Conservation (phyloP, 30 jellyfish, hydroid and myxozoan species). For the Aurelia coerulea region DNA sequence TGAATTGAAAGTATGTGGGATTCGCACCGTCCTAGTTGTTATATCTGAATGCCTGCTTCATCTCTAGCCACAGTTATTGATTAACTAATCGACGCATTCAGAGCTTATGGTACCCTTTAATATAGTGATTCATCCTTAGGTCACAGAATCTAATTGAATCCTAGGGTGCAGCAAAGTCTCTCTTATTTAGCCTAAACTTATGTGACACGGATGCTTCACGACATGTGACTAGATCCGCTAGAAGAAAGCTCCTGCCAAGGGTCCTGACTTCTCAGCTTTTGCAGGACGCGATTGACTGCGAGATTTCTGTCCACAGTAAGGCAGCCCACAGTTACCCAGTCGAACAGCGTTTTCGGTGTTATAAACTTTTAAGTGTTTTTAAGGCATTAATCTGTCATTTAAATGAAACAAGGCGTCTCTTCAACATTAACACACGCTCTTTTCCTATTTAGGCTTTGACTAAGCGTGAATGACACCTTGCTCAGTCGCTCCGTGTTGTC, state of each 20-base stretch:
- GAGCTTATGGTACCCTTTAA: no score
- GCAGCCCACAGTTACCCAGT: constrained; percentile 1
- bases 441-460: constrained; percentile 7
- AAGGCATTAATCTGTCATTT: neutral
- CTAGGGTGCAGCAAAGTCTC: neutral
- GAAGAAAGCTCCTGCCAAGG: constrained; percentile 33
- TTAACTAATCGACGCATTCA: no score
- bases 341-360: constrained; percentile 29
- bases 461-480: constrained; percentile 15
- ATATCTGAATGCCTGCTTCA: no score
- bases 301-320: constrained; percentile 26
- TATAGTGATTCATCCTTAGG: no score
- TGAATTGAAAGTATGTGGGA: no score
- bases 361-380: constrained; percentile 8
- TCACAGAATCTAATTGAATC: no score
- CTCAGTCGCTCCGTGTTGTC: constrained; percentile 12
- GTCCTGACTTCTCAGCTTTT: constrained; percentile 55
- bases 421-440: neutral
- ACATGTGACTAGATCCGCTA: constrained; percentile 20
- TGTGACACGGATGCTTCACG: constrained; percentile 55
- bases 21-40: no score
- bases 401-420: constrained; percentile 5
- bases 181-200: neutral
- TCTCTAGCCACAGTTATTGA: no score
- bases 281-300: constrained; percentile 22